A percentile compares a stretch with the other conserved stretches of the same genome.
Evolutionary conservation across 2,797 vertebrate species (phyloP).

Genomic region (Ataeniobius toweri): DNA sequence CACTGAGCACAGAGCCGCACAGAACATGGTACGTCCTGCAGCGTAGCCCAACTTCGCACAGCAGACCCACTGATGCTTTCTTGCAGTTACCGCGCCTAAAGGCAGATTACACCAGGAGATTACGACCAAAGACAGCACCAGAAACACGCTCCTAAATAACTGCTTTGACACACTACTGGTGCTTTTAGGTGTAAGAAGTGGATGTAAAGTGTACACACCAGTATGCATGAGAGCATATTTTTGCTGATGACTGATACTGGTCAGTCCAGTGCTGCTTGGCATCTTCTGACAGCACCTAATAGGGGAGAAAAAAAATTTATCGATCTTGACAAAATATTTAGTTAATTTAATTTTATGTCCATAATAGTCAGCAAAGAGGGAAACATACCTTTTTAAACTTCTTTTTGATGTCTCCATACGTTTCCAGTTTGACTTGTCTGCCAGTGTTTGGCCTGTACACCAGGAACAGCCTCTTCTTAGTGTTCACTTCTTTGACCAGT

Average conservation of each 20-base stretch:
- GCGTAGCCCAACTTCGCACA: conserved; percentile 94
- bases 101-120: not conserved
- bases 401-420: conserved; percentile 92
- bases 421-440: conserved; percentile 95
- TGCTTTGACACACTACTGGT: not conserved
- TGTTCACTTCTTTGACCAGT: conserved; percentile 94
- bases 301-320: not conserved
- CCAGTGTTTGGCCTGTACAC: conserved; percentile 97
- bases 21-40: conserved; percentile 93
- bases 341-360: not conserved
- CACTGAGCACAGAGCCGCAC: conserved; percentile 96
- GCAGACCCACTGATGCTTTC: conserved; percentile 91
- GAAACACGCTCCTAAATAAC: not conserved
- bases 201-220: conserved; percentile 80
- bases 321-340: not conserved
- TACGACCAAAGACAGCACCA: not conserved
- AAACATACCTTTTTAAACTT: conserved; percentile 93
- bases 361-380: not conserved
- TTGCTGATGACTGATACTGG: conserved; percentile 92
- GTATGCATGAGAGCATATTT: conserved; percentile 95
- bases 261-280: conserved; percentile 94
- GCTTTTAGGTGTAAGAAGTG: not conserved
- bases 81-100: conserved; percentile 96
- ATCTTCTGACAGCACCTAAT: conserved; percentile 92
- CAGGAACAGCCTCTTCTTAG: conserved; percentile 95